These are phyloP conservation scores for Nesogale talazaci DNA, from an alignment of 2,113 vertebrate genomes.

Conservation along the genomic window DNA sequence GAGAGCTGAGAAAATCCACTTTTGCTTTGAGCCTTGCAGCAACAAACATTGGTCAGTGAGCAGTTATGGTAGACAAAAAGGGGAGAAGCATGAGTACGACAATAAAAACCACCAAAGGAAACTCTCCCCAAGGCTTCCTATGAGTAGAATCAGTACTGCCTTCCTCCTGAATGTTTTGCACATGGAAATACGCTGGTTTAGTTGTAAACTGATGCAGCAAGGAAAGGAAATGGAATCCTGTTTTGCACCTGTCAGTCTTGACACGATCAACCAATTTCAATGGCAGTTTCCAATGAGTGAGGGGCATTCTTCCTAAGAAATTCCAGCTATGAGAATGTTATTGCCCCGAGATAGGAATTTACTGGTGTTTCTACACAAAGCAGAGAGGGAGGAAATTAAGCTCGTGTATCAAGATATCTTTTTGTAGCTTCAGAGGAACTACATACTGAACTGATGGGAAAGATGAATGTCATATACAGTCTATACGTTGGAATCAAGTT, in stretches of 20 bases:
- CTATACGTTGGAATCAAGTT: no score
- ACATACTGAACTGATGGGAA: slow-evolving; percentile 36
- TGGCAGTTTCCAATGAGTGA: background rate
- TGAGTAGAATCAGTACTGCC: background rate
- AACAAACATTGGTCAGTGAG: background rate
- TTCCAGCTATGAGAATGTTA: background rate
- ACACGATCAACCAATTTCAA: background rate
- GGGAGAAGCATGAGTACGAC: background rate
- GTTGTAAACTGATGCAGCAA: background rate
- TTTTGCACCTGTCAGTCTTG: background rate
- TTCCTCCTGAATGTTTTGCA: background rate
- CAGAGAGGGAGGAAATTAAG: background rate
- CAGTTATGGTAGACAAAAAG: background rate
- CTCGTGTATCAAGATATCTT: slow-evolving; percentile 12
- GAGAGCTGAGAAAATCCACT: background rate
- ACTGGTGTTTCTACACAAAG: slow-evolving; percentile 43
- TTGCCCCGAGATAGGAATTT: background rate
- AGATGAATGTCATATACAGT: background rate
- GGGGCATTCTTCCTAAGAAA: background rate
- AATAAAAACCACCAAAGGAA: background rate
- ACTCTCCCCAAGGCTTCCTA: background rate
- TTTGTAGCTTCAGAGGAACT: slow-evolving; percentile 46
- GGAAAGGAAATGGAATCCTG: background rate
- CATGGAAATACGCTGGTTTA: background rate
- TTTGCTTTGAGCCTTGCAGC: background rate